Base-by-base conservation (phyloP, 2,797 vertebrate genomes). In the Brotula barbata region DNA sequence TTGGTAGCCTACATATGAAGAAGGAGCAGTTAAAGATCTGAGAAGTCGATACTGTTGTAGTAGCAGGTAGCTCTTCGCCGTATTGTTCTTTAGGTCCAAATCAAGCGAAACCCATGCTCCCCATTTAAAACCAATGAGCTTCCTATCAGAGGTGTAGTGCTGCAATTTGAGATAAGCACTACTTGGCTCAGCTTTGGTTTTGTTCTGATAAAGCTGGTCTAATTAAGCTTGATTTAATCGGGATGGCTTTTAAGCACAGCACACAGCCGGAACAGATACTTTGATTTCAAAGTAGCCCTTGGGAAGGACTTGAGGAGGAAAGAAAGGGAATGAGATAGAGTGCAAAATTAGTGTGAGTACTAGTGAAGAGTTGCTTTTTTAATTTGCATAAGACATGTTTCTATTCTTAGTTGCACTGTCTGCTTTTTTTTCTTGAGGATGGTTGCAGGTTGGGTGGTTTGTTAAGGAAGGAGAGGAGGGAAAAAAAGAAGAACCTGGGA, bases 221-320 rank as follows among this genome's bases (percentile, higher is more conserved):
- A 92, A 92, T 92, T 92, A 90, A 89, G 89, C 84, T 88, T 90
- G 89, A 92, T 92, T 89, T 92, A 90, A 91, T 92, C 89, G 53
- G 79, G 78, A 85, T 86, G 85, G 84, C 88, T 90, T 88, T 90
- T 89, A 90, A 91, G 86, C 77, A 85, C 81, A 83, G 80, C 80
- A 73, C 79, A 78, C 77, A 71, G 73, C 72, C 67, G 73, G 87
- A 88, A 85, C 78, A 76, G 80, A 81, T 88, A 85, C 87, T 91
- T 89, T 87, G 89, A 89, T 90, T 90, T 89, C 77, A 80, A 77
- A 89, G 82, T 85, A 83, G 77, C 89, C 87, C 85, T 82, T 82
- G 88, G 86, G 87, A 90, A 82, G 67, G 65, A 83, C 85, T 85
- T 81, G 63, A 75, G 84, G 81, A 87, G 85, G 78, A 88, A 87